Conservation (phyloP, 2,888 invertebrate genomes). For the Drosophila leonis region DNA sequence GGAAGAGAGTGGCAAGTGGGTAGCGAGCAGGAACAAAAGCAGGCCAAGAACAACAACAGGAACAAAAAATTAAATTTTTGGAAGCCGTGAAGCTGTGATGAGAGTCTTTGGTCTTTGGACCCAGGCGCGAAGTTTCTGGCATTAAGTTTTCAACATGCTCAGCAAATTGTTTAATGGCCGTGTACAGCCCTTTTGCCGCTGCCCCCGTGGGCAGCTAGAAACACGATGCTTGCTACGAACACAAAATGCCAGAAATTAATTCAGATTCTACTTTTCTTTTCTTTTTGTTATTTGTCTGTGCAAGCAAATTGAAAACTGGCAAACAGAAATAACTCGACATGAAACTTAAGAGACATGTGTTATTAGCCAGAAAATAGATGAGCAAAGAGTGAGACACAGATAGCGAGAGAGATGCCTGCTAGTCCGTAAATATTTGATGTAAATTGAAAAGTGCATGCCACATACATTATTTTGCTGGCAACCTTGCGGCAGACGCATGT, state of each 20-base stretch:
- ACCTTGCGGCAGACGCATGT: slow-evolving; percentile 10
- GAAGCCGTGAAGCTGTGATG: slow-evolving; percentile 34
- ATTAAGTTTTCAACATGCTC: slow-evolving; percentile 67
- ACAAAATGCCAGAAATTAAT: slow-evolving; percentile 36
- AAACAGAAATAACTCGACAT: slow-evolving; percentile 51
- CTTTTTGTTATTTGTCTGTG: slow-evolving; percentile 21
- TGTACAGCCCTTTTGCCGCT: background rate
- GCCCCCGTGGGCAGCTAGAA: slow-evolving; percentile 6
- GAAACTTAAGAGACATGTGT: slow-evolving; percentile 60
- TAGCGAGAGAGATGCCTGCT: slow-evolving; percentile 7
- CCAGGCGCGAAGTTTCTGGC: slow-evolving; percentile 61
- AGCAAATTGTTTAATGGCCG: slow-evolving; percentile 63
- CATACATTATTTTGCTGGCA: slow-evolving; percentile 34
- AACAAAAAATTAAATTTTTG: slow-evolving; percentile 25
- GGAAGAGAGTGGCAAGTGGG: background rate
- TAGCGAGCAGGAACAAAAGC: slow-evolving; percentile 9
- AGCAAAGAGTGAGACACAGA: slow-evolving; percentile 13
- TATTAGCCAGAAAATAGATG: slow-evolving; percentile 58
- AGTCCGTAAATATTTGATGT: slow-evolving; percentile 55
- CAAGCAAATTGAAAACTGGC: slow-evolving; percentile 53
- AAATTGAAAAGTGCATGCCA: slow-evolving; percentile 60
- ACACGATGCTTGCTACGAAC: slow-evolving; percentile 29
- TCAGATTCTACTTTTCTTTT: background rate
- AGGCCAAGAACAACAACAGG: slow-evolving; percentile 22
- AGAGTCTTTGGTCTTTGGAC: slow-evolving; percentile 20